Evolutionary conservation across 2,888 invertebrate species (phyloP).

Genomic region (Margaritifera margaritifera): DNA sequence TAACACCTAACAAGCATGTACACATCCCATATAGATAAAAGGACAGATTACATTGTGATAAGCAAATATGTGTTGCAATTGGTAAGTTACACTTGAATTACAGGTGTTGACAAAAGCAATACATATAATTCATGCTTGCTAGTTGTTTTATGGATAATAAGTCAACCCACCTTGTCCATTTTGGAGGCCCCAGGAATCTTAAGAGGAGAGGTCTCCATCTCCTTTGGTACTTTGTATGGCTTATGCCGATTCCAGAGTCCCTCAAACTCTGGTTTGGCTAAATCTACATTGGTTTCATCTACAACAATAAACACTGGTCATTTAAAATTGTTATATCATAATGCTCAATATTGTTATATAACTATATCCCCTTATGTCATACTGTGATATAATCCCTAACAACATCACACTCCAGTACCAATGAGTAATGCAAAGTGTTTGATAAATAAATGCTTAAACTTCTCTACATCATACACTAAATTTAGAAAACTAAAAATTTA

Average conservation of each 20-base stretch:
- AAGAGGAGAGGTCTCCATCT: conserved; percentile 38
- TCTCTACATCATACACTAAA: no score
- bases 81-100: no score
- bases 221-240: conserved; percentile 66
- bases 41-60: no score
- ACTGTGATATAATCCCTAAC: no score
- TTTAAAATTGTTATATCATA: no score
- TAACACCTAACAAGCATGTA: not conserved
- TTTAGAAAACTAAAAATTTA: no score
- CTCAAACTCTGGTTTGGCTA: conserved; percentile 71
- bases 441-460: no score
- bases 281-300: conserved; percentile 52
- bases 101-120: not conserved
- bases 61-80: no score
- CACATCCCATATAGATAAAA: not conserved
- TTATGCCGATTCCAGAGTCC: conserved; percentile 71
- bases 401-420: no score
- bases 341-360: no score
- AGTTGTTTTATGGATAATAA: not conserved
- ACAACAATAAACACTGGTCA: not conserved
- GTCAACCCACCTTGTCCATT: conserved; percentile 66
- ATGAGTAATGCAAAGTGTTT: no score
- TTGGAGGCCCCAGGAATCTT: conserved; percentile 64
- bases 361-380: no score
- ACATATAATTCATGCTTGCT: not conserved